Percentiles rank a stretch among this genome's conserved stretches.
Evolutionary conservation across 2,888 invertebrate genomes (phyloP).

Genomic region (Nymphalis c-album): DNA sequence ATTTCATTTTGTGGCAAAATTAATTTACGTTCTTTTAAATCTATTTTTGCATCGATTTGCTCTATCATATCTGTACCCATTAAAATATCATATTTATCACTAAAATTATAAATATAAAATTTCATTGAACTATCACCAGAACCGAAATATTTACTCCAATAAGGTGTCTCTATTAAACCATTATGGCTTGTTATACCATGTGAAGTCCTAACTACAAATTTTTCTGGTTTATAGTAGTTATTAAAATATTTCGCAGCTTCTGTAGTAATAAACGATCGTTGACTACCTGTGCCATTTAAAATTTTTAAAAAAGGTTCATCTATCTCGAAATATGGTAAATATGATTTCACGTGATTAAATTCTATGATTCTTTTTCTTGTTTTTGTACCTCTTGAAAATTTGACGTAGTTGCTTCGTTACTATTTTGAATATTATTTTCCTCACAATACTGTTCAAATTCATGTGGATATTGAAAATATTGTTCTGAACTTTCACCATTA

Average conservation of each 20-base stretch:
- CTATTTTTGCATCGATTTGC: constrained; percentile 17
- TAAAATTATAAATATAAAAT: constrained; percentile 24
- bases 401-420: background rate
- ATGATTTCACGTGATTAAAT: constrained; percentile 31
- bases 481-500: background rate
- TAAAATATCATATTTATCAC: constrained; percentile 29
- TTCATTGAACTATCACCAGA: constrained; percentile 10
- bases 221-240: no score
- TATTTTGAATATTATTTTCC: constrained; percentile 1
- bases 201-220: no score
- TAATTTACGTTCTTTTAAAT: constrained; percentile 12
- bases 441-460: background rate
- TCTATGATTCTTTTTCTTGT: constrained; percentile 8
- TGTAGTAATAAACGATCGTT: no score
- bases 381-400: background rate
- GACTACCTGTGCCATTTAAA: no score
- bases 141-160: constrained; percentile 28
- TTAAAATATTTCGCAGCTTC: no score
- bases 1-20: constrained; percentile 5
- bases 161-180: constrained; percentile 30
- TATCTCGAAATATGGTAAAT: constrained; percentile 32
- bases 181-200: constrained; percentile 1
- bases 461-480: background rate
- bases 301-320: constrained; percentile 16
- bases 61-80: constrained; percentile 33